Evolutionary conservation across 2,888 invertebrate species (phyloP), one percentile per base, ranked within the genome.

Genomic region (Pimpla rufipes): DNA sequence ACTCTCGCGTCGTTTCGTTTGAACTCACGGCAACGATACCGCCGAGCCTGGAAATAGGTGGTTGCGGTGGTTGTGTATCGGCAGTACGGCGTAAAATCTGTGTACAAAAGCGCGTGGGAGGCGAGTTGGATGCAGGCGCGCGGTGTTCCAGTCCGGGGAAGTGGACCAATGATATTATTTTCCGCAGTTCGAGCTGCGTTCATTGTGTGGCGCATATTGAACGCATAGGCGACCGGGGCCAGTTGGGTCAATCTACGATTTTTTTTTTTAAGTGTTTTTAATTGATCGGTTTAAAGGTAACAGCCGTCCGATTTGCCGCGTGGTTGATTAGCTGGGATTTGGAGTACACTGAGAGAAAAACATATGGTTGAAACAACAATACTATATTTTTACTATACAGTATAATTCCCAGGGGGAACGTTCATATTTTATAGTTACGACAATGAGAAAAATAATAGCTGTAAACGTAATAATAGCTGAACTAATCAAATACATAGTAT

Each of bases 101-200:
- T 23, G 57, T 37, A 37, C 13, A 21, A 23, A 40, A 55, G 52
- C 1, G 16, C n/a, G 50, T 3, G 40, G 37, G 18, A 40, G 68
- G 40, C 11, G 6, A 18, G 13, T 42, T n/a, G 10, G 42, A 21
- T 71, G 71, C 71, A 57, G 57, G n/a, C 50, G n/a, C 74, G 40
- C 13, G 16, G 21, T 42, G 64, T 52, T 40, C 13, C 45, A 66
- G 66, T 50, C 35, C 45, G 81, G 40, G 76, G 77, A 76, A 81
- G 76, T 71, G 76, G 57, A 71, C 50, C 73, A 67, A 52, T 57
- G 50, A 79, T 79, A 59, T 74, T 73, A n/a, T n/a, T n/a, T 62
- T 3, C 59, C 66, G 35, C 23, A 68, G 37, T 45, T 37, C 13
- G 23, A 5, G 23, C 18, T 11, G 21, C 11, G 11, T 40, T 8